Base-by-base conservation (phyloP, 2,888 invertebrate genomes). In the Cephus sareptanus region DNA sequence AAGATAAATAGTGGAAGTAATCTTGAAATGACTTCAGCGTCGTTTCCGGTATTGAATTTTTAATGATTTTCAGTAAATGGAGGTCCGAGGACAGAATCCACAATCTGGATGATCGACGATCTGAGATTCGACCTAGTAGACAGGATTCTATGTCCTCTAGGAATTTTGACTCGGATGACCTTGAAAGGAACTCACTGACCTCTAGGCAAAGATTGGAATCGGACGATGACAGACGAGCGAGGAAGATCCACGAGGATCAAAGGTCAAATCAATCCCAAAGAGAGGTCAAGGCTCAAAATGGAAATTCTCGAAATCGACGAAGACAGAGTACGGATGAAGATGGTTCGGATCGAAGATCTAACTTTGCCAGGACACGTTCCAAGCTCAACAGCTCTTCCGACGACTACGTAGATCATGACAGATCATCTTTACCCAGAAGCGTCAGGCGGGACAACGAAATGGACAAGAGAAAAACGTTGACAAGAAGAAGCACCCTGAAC, bases 361-460 rank as follows among this genome's bases (percentile, higher is more conserved):
- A 83, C 30, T 76, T 82, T 33, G 80, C 69, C 76, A 82, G 80
- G 79, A 31, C 77, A 9, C 83, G 85, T 73, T 73, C 82, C 4
- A 89, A 88, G 77, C 76, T 88, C 23, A 88, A 89, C 37, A 91
- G 90, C 76, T 90, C 90, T 4, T 90, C 91, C 4, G 91, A 91
- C 69, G 90, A 90, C 79, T 87, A 87, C 78, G 81, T 83, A 69
- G 88, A 87, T 34, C 73, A 69, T 2, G 79, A 81, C 1, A 75
- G 78, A 68, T 30, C 70, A 75, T 12, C 78, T 75, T 0, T 76
- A 73, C 30, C 79, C 81, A 75, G 79, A 69, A 75, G 12, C 69
- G 77, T 34, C 68, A 34, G 79, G 34, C 68, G 40, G 69, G 79
- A 81, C 73, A 75, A 80, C 69, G 37, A 34, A 15, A 30, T 77